phyloP scores from a whole-genome alignment of 1,140 invertebrate genomes.

The Drosophila ogumai region DNA sequence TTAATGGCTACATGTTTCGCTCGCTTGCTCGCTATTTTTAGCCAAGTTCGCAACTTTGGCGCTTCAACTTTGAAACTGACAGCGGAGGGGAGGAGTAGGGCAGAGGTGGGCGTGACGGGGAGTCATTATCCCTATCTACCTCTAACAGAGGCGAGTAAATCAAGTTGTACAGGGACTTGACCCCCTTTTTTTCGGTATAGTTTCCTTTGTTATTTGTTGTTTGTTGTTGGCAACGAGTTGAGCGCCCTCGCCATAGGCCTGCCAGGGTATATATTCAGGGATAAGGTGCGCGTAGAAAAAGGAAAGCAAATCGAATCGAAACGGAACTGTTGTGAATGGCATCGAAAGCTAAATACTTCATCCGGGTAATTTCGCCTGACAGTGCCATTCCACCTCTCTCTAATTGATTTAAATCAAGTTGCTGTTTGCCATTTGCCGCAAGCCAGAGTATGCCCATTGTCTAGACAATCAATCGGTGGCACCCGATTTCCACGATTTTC shows the following conservation, averaged over 20 bases:
- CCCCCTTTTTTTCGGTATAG: conserved; percentile 60
- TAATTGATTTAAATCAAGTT: conserved; percentile 83
- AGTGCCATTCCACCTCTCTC: conserved; percentile 62
- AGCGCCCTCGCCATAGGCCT: conserved; percentile 48
- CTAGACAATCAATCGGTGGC: conserved; percentile 76
- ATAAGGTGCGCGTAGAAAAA: conserved; percentile 34
- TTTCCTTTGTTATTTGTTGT: conserved; percentile 61
- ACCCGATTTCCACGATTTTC: conserved; percentile 14
- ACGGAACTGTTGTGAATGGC: conserved; percentile 22
- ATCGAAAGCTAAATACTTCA: conserved; percentile 73
- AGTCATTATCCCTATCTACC: conserved; percentile 45
- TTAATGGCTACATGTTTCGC: conserved; percentile 72
- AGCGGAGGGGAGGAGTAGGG: not conserved
- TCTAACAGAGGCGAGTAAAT: conserved; percentile 43
- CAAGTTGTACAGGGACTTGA: conserved; percentile 70
- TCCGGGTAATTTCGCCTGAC: conserved; percentile 75
- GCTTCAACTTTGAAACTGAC: conserved; percentile 72
- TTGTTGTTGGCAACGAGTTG: conserved; percentile 83
- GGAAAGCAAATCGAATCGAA: conserved; percentile 32
- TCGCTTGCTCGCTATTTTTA: conserved; percentile 62
- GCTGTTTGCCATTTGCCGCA: conserved; percentile 59
- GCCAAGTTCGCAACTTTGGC: conserved; percentile 78
- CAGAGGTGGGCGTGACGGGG: conserved; percentile 30
- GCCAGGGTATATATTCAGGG: conserved; percentile 2
- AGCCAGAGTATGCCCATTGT: conserved; percentile 45